Evolutionary conservation across 1,140 invertebrate species (phyloP).

Genomic region (Planococcus citri): DNA sequence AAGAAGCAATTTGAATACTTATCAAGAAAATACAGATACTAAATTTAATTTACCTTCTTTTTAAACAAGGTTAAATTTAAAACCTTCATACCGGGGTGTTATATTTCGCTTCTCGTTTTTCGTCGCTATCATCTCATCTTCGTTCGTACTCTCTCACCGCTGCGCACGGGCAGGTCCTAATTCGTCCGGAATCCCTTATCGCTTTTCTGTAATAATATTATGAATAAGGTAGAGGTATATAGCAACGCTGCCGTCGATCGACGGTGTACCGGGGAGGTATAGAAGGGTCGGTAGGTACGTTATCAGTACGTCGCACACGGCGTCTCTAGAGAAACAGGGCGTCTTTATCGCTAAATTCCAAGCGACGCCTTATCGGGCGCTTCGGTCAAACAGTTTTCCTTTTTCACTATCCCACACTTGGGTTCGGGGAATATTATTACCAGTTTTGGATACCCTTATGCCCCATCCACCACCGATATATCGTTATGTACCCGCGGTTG

Average conservation of each 20-base stretch:
- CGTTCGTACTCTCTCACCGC: background rate
- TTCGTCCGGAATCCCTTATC: slow-evolving; percentile 19
- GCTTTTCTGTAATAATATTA: slow-evolving; percentile 20
- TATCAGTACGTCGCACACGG: slow-evolving; percentile 18
- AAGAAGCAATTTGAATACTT: slow-evolving; percentile 18
- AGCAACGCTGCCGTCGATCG: background rate
- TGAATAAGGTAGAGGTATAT: slow-evolving; percentile 15
- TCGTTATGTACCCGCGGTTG: slow-evolving; percentile 11
- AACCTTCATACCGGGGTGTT: slow-evolving; percentile 18
- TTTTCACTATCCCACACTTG: slow-evolving; percentile 12
- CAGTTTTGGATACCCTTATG: slow-evolving; percentile 16
- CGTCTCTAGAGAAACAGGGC: slow-evolving; percentile 19
- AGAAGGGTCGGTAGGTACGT: slow-evolving; percentile 1
- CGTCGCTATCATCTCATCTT: slow-evolving; percentile 17
- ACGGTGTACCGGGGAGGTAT: slow-evolving; percentile 12
- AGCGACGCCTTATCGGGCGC: slow-evolving; percentile 16
- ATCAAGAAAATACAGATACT: slow-evolving; percentile 20
- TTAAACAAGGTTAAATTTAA: slow-evolving; percentile 21
- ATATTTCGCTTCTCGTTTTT: slow-evolving; percentile 19
- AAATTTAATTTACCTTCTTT: slow-evolving; percentile 21
- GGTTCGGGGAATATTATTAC: slow-evolving; percentile 9
- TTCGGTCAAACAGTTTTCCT: slow-evolving; percentile 19
- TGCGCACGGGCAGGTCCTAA: slow-evolving; percentile 9
- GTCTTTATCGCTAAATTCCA: slow-evolving; percentile 19
- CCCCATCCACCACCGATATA: slow-evolving; percentile 9